Percentiles rank a stretch among this genome's conserved stretches.
Conservation (phyloP, 2,113 vertebrate genomes). For the Coturnix japonica region DNA sequence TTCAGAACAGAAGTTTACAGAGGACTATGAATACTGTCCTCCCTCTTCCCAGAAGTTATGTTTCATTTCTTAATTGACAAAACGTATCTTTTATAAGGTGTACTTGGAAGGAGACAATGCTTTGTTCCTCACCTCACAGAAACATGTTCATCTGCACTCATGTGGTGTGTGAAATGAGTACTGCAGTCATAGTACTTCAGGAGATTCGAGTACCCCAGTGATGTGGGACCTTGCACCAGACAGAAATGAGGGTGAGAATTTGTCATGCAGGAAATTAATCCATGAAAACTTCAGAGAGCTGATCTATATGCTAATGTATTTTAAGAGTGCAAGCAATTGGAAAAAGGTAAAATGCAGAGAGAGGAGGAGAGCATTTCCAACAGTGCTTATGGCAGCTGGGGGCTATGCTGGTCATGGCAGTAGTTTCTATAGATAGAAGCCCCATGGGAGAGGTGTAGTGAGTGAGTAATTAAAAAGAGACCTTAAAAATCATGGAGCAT, state of each 20-base stretch:
- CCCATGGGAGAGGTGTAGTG: neutral
- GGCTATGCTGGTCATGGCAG: neutral
- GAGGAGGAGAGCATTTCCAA: neutral
- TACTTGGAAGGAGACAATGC: neutral
- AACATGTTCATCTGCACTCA: neutral
- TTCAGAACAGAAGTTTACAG: neutral
- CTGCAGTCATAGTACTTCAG: neutral
- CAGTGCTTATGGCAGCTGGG: neutral
- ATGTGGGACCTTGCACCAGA: neutral
- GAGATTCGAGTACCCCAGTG: neutral
- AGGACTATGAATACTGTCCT: neutral
- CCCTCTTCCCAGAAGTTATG: neutral
- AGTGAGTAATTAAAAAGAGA: neutral
- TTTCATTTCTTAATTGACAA: neutral
- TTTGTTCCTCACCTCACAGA: neutral
- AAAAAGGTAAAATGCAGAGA: neutral
- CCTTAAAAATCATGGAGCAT: neutral
- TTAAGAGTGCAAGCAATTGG: neutral
- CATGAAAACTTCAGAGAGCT: neutral
- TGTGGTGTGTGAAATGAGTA: neutral
- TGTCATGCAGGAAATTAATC: slow-evolving; percentile 49
- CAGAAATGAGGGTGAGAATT: neutral
- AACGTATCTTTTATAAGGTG: neutral
- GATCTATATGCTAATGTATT: slow-evolving; percentile 34
- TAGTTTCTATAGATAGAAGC: neutral